phyloP scores from a whole-genome alignment of 2,113 vertebrate species.

The Pygoscelis adeliae region DNA sequence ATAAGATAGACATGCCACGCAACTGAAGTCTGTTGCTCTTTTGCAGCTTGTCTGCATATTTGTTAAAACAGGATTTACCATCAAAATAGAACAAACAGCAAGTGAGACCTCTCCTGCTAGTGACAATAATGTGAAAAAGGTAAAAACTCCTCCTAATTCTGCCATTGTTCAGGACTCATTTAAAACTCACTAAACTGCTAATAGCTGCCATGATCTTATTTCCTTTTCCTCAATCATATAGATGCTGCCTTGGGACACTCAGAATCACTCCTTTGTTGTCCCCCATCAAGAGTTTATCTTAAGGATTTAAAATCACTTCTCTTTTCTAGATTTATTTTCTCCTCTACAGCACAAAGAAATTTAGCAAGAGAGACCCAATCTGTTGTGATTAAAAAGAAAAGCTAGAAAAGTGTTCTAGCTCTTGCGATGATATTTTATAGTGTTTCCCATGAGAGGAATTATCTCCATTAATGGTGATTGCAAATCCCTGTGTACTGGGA shows the following conservation, averaged over 20 bases:
- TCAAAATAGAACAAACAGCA: not conserved
- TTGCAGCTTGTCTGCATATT: not conserved
- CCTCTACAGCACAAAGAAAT: not conserved
- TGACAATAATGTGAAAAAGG: not conserved
- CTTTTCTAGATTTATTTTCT: not conserved
- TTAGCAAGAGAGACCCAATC: not conserved
- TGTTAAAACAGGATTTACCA: not conserved
- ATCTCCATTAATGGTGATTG: not conserved
- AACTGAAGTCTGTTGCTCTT: not conserved
- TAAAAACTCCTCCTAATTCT: not conserved
- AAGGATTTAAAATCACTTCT: not conserved
- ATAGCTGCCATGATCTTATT: not conserved
- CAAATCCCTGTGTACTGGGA: not conserved
- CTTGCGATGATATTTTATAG: not conserved
- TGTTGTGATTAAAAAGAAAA: not conserved
- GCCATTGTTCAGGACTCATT: not conserved
- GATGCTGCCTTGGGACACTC: not conserved
- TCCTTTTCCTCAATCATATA: not conserved
- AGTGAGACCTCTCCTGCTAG: not conserved
- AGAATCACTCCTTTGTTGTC: not conserved
- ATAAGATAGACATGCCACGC: not conserved
- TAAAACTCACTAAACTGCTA: not conserved
- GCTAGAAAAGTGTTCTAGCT: not conserved
- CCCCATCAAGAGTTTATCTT: not conserved
- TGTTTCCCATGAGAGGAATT: conserved; percentile 11